Percentiles rank a stretch among this genome's conserved stretches.
Evolutionary conservation across 2,113 vertebrate species (phyloP).

Genomic region (Myotis lucifugus): DNA sequence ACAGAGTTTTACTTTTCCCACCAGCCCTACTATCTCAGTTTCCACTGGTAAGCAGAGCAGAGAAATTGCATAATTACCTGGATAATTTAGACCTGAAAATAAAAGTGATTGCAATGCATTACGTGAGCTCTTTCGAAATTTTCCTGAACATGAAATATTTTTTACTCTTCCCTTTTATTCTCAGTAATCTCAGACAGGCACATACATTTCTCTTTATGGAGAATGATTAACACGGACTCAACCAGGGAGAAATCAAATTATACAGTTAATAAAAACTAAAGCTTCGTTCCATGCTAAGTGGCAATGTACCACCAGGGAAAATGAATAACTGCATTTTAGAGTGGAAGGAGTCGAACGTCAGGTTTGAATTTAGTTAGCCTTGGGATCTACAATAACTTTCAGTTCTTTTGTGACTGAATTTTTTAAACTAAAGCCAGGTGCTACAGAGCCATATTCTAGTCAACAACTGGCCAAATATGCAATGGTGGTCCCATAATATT

Average conservation of each 20-base stretch:
- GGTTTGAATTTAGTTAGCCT: conserved; percentile 71
- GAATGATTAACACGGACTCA: conserved; percentile 59
- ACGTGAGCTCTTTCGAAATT: conserved; percentile 28
- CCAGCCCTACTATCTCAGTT: neutral
- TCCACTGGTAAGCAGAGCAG: conserved; percentile 1
- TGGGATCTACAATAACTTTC: conserved; percentile 51
- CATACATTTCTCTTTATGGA: conserved; percentile 59
- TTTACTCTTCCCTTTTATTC: conserved; percentile 30
- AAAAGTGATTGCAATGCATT: neutral
- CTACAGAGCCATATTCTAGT: neutral
- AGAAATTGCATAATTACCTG: conserved; percentile 11
- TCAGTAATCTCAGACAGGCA: conserved; percentile 8
- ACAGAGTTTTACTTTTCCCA: neutral
- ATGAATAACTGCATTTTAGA: conserved; percentile 80
- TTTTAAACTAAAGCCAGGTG: neutral
- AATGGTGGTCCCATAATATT: neutral
- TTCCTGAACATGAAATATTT: conserved; percentile 40
- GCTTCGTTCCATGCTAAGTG: conserved; percentile 68
- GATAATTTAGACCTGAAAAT: neutral
- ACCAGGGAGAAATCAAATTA: conserved; percentile 72
- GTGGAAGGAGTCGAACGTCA: conserved; percentile 68
- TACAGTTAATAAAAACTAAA: conserved; percentile 77
- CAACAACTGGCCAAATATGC: neutral
- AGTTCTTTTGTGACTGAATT: conserved; percentile 54
- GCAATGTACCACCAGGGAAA: conserved; percentile 61